phyloP scores from a whole-genome alignment of 2,113 vertebrate genomes.

The Heterocephalus glaber region DNA sequence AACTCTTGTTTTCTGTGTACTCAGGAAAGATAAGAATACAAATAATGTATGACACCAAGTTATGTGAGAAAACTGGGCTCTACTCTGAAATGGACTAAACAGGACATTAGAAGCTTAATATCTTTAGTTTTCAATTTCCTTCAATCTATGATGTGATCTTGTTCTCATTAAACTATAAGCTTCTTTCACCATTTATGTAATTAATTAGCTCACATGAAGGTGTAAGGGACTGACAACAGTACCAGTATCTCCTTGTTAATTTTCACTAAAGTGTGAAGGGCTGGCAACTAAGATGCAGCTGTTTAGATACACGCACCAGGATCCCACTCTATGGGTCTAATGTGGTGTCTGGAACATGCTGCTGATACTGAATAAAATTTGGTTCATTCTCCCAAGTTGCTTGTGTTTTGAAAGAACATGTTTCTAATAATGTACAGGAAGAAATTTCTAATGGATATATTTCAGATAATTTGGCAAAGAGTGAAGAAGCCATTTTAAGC shows the following conservation, averaged over 20 bases:
- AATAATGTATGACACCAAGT: background rate
- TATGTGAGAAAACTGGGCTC: background rate
- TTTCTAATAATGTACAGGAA: background rate
- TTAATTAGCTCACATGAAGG: background rate
- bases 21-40: background rate
- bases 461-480: background rate
- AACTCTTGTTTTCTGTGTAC: background rate
- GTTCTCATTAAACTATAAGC: background rate
- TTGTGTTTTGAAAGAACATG: background rate
- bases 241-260: background rate
- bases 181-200: background rate
- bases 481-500: background rate
- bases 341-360: background rate
- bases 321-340: background rate
- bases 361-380: background rate
- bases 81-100: background rate
- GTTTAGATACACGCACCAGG: background rate
- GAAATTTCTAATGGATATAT: background rate
- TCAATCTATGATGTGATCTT: conserved; percentile 8
- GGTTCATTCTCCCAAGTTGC: background rate
- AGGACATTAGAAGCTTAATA: conserved; percentile 14
- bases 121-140: background rate
- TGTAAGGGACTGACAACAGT: background rate
- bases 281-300: background rate
- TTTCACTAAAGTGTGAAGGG: background rate